Conservation (phyloP, 2,797 vertebrate genomes). For the Dryobates pubescens region DNA sequence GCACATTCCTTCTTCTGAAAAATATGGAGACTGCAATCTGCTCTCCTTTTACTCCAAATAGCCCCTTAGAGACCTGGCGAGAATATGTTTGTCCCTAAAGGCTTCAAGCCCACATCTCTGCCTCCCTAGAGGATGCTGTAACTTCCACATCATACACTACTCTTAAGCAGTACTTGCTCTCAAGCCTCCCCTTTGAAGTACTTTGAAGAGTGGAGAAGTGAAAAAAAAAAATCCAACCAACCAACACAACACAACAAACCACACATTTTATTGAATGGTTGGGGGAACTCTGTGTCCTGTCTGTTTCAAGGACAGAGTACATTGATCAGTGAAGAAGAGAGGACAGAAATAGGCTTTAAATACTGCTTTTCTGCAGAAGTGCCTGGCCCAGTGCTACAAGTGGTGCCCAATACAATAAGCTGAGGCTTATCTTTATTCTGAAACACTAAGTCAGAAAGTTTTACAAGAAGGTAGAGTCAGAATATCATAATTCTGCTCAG, state of each 20-base stretch:
- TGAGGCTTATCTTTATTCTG: background rate
- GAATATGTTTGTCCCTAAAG: background rate
- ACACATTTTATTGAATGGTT: background rate
- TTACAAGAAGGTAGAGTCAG: background rate
- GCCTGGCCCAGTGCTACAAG: background rate
- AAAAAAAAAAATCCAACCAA: background rate
- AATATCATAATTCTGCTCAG: background rate
- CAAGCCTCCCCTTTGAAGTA: background rate
- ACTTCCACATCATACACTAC: background rate
- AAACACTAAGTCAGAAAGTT: background rate
- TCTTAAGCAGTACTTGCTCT: background rate
- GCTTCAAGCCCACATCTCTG: background rate
- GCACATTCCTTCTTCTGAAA: background rate
- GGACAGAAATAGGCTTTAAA: background rate
- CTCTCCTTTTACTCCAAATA: background rate
- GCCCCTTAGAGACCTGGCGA: background rate
- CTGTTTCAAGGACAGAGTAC: background rate
- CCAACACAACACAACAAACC: no score
- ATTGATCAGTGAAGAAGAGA: background rate
- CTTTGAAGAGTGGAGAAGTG: background rate
- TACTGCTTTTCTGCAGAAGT: background rate
- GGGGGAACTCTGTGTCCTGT: background rate
- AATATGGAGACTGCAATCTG: background rate
- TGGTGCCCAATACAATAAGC: background rate
- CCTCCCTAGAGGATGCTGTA: background rate